A percentile compares a stretch with the other conserved stretches of the same genome.
phyloP scores from a whole-genome alignment of 2,888 invertebrate genomes.

The Hydriomena furcata region DNA sequence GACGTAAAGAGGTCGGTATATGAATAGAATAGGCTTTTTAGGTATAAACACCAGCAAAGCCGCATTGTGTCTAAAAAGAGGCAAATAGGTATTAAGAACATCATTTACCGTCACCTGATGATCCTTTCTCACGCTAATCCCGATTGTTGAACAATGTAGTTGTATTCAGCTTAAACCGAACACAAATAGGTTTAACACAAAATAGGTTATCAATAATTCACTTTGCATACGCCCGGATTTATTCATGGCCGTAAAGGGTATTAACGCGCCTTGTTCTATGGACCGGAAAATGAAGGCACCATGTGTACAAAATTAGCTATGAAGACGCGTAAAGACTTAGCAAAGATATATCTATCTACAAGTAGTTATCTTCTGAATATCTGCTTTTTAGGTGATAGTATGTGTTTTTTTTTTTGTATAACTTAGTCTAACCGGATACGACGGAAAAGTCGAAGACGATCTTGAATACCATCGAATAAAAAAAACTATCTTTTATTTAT shows the following conservation, averaged over 20 bases:
- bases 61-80: no score
- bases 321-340: not conserved
- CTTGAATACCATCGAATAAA: no score
- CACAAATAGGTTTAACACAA: conserved; percentile 35
- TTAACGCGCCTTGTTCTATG: conserved; percentile 51
- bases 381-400: no score
- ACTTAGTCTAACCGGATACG: no score
- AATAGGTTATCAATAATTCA: conserved; percentile 42
- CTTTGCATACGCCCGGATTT: conserved; percentile 42
- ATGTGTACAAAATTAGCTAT: conserved; percentile 50
- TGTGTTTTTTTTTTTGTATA: no score
- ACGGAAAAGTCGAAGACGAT: no score
- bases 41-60: no score
- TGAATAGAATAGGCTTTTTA: no score
- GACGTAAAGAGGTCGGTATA: no score
- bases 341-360: no score
- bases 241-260: conserved; percentile 45
- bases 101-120: not conserved
- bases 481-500: not conserved
- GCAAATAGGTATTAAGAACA: not conserved
- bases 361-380: no score
- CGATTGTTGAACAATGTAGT: not conserved
- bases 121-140: conserved; percentile 1
- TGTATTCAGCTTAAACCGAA: conserved; percentile 7
- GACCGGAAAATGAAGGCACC: conserved; percentile 52